A percentile compares a stretch with the other conserved stretches of the same genome.
Evolutionary conservation across 2,113 vertebrate genomes (phyloP).

Genomic region (Limanda limanda): DNA sequence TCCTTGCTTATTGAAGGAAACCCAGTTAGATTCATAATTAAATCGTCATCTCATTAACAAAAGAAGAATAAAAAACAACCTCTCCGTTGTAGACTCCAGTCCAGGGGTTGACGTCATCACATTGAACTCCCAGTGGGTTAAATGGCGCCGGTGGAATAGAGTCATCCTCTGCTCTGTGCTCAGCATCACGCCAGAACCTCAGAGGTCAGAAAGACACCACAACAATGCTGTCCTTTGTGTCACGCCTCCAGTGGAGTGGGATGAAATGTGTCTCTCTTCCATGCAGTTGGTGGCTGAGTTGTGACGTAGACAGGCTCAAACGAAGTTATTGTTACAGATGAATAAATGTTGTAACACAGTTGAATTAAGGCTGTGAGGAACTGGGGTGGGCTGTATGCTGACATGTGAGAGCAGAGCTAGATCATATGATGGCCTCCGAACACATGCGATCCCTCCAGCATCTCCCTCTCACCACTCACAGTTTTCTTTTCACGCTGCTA

Average conservation of each 20-base stretch:
- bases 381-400: slow-evolving; percentile 9
- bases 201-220: slow-evolving; percentile 25
- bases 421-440: slow-evolving; percentile 40
- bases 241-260: not conserved
- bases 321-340: slow-evolving; percentile 41
- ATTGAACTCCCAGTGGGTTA: slow-evolving; percentile 2
- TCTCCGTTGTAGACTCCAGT: not conserved
- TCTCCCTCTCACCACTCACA: not conserved
- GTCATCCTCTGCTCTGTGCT: slow-evolving; percentile 21
- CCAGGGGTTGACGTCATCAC: slow-evolving; percentile 35
- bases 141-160: slow-evolving; percentile 1
- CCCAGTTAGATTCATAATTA: not conserved
- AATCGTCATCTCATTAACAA: not conserved
- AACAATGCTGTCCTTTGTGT: slow-evolving; percentile 54
- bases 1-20: no score
- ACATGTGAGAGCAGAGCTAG: slow-evolving; percentile 34
- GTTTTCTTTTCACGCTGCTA: slow-evolving; percentile 8
- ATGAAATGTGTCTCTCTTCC: slow-evolving; percentile 15
- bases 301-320: slow-evolving; percentile 26
- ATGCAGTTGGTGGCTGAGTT: slow-evolving; percentile 16
- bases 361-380: slow-evolving; percentile 34
- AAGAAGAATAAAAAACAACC: no score
- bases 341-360: slow-evolving; percentile 53
- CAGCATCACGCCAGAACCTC: slow-evolving; percentile 27
- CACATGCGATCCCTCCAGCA: not conserved